Evolutionary conservation across 2,888 invertebrate genomes (phyloP).

Genomic region (Limenitis camilla): DNA sequence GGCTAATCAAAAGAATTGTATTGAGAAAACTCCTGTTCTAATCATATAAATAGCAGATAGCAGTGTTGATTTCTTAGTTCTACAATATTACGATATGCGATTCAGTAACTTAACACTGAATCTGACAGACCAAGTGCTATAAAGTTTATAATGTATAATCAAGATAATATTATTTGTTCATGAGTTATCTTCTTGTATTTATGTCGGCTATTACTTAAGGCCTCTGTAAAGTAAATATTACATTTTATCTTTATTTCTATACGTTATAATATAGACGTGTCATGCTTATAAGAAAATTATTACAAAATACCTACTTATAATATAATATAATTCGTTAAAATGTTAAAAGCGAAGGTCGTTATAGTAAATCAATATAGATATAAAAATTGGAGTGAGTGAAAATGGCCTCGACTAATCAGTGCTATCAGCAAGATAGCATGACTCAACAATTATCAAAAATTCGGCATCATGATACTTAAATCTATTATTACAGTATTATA

Average conservation of each 20-base stretch:
- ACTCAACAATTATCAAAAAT: not conserved
- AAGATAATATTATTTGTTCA: slow-evolving; percentile 1
- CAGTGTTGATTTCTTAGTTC: too few species aligned
- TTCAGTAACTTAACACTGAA: not conserved
- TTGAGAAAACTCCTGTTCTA: too few species aligned
- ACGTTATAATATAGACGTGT: too few species aligned
- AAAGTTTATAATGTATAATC: not conserved
- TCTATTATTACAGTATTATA: not conserved
- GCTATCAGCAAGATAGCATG: not conserved
- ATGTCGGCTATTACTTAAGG: not conserved
- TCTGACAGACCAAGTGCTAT: not conserved
- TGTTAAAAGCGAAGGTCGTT: too few species aligned
- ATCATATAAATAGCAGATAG: too few species aligned
- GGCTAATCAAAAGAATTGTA: too few species aligned
- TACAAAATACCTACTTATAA: too few species aligned
- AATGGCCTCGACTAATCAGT: not conserved
- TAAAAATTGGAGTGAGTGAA: not conserved
- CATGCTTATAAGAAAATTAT: too few species aligned
- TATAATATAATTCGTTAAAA: too few species aligned
- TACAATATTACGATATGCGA: too few species aligned
- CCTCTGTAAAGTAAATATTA: too few species aligned
- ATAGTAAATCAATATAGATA: not conserved
- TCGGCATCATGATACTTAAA: not conserved
- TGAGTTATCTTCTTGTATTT: slow-evolving; percentile 10
- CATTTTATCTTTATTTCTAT: not conserved